phyloP scores from a whole-genome alignment of 2,888 invertebrate species.

The Lottia scabra region DNA sequence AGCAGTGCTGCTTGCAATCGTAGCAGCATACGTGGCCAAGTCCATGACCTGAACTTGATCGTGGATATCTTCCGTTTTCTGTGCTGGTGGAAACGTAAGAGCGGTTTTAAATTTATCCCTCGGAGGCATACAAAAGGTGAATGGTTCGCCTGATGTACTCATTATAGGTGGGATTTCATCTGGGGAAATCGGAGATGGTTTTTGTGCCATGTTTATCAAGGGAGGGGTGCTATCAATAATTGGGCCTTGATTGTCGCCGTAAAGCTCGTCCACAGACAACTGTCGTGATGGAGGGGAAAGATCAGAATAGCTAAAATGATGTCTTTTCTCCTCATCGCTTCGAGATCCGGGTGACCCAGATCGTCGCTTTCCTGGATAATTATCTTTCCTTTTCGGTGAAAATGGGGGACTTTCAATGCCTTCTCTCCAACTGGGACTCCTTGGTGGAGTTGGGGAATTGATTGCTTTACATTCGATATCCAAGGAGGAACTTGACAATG shows the following conservation, averaged over 20 bases:
- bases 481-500: background rate
- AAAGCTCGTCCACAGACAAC: slow-evolving; percentile 47
- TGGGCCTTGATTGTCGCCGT: slow-evolving; percentile 21
- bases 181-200: slow-evolving; percentile 52
- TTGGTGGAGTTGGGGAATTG: slow-evolving; percentile 59
- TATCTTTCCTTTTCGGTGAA: slow-evolving; percentile 58
- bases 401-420: slow-evolving; percentile 62
- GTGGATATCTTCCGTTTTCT: slow-evolving; percentile 18
- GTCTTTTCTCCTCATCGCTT: slow-evolving; percentile 47
- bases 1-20: slow-evolving; percentile 67
- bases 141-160: slow-evolving; percentile 41
- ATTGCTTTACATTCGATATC: slow-evolving; percentile 22
- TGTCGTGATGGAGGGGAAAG: slow-evolving; percentile 56
- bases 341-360: slow-evolving; percentile 58
- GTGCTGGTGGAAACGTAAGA: slow-evolving; percentile 7
- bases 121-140: slow-evolving; percentile 43
- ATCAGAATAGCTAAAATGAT: slow-evolving; percentile 58
- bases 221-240: slow-evolving; percentile 14
- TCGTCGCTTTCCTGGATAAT: slow-evolving; percentile 60
- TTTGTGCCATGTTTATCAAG: slow-evolving; percentile 39
- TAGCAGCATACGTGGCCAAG: slow-evolving; percentile 66
- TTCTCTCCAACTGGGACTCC: slow-evolving; percentile 66
- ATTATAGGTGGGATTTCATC: slow-evolving; percentile 46
- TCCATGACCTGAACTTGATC: slow-evolving; percentile 59
- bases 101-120: slow-evolving; percentile 9